Evolutionary conservation across 2,888 invertebrate genomes (phyloP), one percentile per base, ranked within the genome.

Genomic region (Ectobius pallidus): DNA sequence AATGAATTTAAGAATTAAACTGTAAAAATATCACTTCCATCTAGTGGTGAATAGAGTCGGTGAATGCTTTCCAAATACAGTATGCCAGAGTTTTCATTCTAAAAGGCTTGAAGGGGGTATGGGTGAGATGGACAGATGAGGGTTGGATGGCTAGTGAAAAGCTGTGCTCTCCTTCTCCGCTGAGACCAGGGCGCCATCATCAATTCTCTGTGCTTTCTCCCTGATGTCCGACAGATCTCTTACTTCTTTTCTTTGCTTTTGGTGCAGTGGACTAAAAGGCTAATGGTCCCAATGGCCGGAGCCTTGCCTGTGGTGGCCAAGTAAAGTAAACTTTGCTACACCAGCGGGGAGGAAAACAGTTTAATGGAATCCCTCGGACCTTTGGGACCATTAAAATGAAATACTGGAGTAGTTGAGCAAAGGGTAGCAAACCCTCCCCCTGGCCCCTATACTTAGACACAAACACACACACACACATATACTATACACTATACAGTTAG

Each of bases 381-480:
- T 82, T 81, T 82, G 85, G 84, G 84, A 83, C 85, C 85, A 86
- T 86, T 86, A 86, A 86, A 86, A 86, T 86, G 86, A 86, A 85
- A 86, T 86, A 86, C 81, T 84, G 82, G 79, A 79, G 75, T 79
- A 63, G 70, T 65, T 65, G 44, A 25, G 65, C 62, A 63, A 46
- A 39, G 67, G 71, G 65, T 68, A 49, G 46, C 49, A 20, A 16
- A 49, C 52, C 69, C 39, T 39, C 14, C 1, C 63, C 22, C 63
- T n/a, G 30, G 0, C n/a, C n/a, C n/a, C n/a, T n/a, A n/a, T n/a
- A n/a, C n/a, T n/a, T n/a, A n/a, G n/a, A n/a, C n/a, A n/a, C n/a
- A n/a, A n/a, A n/a, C 62, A 30, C 3, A 30, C 32, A 34, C 62
- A 9, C 58, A 7, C 55, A 7, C 9, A 1, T 4, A 4, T 3